These are phyloP conservation scores for Pelmatolapia mariae DNA, from an alignment of 2,113 vertebrate genomes.

Conservation along the genomic window DNA sequence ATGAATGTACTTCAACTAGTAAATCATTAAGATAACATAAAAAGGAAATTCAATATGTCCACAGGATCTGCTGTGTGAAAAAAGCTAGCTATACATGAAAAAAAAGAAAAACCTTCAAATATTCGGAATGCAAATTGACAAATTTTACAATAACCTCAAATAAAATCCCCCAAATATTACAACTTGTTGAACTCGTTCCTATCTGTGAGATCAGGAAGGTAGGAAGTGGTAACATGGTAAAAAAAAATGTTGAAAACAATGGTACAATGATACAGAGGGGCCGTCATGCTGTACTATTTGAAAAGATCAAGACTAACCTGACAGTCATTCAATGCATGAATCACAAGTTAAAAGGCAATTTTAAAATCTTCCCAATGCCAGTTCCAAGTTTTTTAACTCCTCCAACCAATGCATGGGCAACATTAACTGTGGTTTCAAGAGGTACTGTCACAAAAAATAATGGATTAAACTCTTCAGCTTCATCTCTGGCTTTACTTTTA, in stretches of 20 bases:
- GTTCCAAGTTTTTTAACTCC: rapidly evolving
- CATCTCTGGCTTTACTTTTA: not conserved
- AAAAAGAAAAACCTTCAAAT: not conserved
- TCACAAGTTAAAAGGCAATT: too few relatives aligned
- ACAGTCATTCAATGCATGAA: too few relatives aligned
- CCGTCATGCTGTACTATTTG: rapidly evolving
- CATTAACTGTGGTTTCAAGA: too few relatives aligned
- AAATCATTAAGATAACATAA: not conserved
- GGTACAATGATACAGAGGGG: rapidly evolving
- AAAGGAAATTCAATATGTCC: not conserved
- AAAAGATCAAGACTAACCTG: not conserved
- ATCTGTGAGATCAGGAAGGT: too few relatives aligned
- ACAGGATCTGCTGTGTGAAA: rapidly evolving
- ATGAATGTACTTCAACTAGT: rapidly evolving
- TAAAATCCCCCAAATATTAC: rapidly evolving
- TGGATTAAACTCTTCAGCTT: not conserved
- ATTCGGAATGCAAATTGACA: rapidly evolving
- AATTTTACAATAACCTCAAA: rapidly evolving
- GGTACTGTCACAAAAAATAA: too few relatives aligned
- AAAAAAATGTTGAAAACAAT: not conserved
- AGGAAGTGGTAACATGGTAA: too few relatives aligned
- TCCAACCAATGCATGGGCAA: too few relatives aligned
- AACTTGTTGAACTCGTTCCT: too few relatives aligned
- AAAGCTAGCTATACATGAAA: rapidly evolving
- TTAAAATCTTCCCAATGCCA: rapidly evolving